Evolutionary conservation across 2,888 invertebrate species (phyloP), one percentile per base, ranked within the genome.

Genomic region (Chouioia cunea): DNA sequence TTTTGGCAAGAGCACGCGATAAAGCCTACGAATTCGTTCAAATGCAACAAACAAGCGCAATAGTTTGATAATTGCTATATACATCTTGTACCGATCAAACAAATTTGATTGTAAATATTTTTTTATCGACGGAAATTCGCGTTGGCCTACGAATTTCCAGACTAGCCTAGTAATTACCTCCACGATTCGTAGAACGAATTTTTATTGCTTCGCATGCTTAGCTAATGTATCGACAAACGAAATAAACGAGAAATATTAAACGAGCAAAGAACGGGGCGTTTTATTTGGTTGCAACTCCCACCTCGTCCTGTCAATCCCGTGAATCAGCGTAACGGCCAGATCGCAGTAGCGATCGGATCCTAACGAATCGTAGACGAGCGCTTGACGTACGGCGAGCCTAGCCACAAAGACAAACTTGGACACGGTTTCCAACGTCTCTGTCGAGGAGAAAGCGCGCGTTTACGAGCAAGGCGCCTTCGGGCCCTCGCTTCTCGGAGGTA

Each of bases 131-230:
- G 80, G 81, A 82, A 82, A 79, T 82, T 82, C 80, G 79, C 80
- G 75, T 75, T 76, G 77, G 69, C 71, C 73, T 74, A 75, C 73
- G 70, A 75, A 74, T 65, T 74, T 71, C 77, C 77, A 77, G 72
- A 72, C 65, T 71, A 71, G 77, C 72, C 12, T 36, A 78, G 79
- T 78, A 76, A 78, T 79, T 77, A 73, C 74, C 76, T 76, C 77
- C 76, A 80, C 74, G 77, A 82, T 80, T 82, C 80, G 79, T 83
- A 83, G 80, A 79, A 81, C 81, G 78, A 81, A 83, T 83, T 81
- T 82, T 82, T 77, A 81, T 78, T 80, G 82, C 82, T 82, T 82
- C 82, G 82, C 79, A 79, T 81, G 79, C 79, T 82, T 78, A 81
- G 78, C 76, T 81, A 81, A 79, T 80, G 77, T 80, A 79, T 79